Evolutionary conservation across 2,113 vertebrate genomes (phyloP), one percentile per base, ranked within the genome.

Genomic region (Fregetta grallaria): DNA sequence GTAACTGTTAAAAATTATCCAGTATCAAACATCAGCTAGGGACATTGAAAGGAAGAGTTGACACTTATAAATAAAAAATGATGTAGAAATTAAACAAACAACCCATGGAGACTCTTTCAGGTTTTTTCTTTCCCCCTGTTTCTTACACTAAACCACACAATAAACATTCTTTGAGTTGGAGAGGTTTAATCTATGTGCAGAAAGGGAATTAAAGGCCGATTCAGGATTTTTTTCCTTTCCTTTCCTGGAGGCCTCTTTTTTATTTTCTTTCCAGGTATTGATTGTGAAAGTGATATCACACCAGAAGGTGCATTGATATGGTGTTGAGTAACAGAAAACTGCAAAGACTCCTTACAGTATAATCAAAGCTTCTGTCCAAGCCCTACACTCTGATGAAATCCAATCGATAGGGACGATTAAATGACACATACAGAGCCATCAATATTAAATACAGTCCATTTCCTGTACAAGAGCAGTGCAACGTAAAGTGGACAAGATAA

Each of bases 361-460:
- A 99, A 99, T 99, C 98, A 98, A 98, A 98, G 97, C 98, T 98
- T 97, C 98, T 98, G 98, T 98, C 98, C 98, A 97, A 98, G 98
- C 89, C 98, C 96, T 94, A 97, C 97, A 98, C 92, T 97, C 98
- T 97, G 98, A 98, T 98, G 98, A 98, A 98, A 98, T 98, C 96
- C 92, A 98, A 99, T 99, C 99, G 98, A 99, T 99, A 98, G 77
- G 76, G 98, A 99, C 97, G 98, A 99, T 99, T 99, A 99, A 99
- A 99, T 98, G 98, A 98, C 98, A 99, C 98, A 98, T 98, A 98
- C 98, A 98, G 96, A 96, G 97, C 98, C 98, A 98, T 99, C 99
- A 99, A 99, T 99, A 99, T 98, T 98, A 98, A 98, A 99, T 97
- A 98, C 98, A 98, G 97, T 98, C 98, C 98, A 98, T 99, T 99